Evolutionary conservation across 1,140 invertebrate species (phyloP).

Genomic region (Drosophila yakuba): DNA sequence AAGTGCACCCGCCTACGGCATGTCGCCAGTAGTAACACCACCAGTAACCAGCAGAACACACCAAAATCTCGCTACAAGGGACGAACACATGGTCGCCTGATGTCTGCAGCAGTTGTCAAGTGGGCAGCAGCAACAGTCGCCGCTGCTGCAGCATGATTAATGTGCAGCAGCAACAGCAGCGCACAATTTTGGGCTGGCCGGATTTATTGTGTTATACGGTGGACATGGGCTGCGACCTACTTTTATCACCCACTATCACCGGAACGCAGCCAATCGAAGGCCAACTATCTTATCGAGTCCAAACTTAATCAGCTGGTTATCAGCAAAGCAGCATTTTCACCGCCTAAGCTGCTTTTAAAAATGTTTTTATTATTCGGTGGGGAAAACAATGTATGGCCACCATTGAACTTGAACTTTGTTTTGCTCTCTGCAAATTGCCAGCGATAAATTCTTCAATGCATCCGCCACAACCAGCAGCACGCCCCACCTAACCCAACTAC

Average conservation of each 20-base stretch:
- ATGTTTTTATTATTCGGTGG: not conserved
- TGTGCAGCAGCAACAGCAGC: slow-evolving; percentile 22
- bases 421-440: slow-evolving; percentile 59
- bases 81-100: slow-evolving; percentile 56
- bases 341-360: slow-evolving; percentile 11
- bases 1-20: slow-evolving; percentile 60
- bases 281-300: slow-evolving; percentile 20
- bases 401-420: slow-evolving; percentile 77
- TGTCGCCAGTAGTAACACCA: slow-evolving; percentile 17
- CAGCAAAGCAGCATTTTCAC: slow-evolving; percentile 11
- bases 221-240: slow-evolving; percentile 47
- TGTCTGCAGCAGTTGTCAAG: slow-evolving; percentile 67
- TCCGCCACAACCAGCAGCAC: slow-evolving; percentile 16
- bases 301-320: slow-evolving; percentile 26
- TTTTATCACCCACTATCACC: slow-evolving; percentile 14
- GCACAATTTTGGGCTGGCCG: slow-evolving; percentile 10
- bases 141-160: slow-evolving; percentile 60
- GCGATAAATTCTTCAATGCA: slow-evolving; percentile 54
- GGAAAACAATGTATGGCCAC: slow-evolving; percentile 15
- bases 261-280: slow-evolving; percentile 30
- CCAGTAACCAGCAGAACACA: not conserved
- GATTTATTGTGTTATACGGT: slow-evolving; percentile 29
- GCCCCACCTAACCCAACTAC: not conserved
- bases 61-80: slow-evolving; percentile 2
- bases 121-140: slow-evolving; percentile 29